Evolutionary conservation across 2,113 vertebrate genomes (phyloP), one percentile per base, ranked within the genome.

Genomic region (Bubo bubo): DNA sequence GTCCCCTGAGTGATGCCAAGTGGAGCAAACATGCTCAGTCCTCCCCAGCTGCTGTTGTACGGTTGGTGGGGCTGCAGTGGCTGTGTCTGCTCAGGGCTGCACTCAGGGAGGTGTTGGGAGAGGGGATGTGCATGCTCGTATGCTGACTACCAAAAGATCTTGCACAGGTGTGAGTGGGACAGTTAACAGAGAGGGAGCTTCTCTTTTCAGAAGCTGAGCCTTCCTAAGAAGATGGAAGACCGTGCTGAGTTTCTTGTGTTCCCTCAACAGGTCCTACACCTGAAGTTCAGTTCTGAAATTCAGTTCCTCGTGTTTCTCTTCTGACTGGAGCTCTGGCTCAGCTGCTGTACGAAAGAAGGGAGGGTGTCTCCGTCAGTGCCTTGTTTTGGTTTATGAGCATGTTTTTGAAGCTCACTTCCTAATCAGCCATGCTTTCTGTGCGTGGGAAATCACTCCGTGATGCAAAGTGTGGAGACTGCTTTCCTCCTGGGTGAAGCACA

Each of bases 391-490:
- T 73, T 60, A 26, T 18, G 22, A 63, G 60, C 9, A 0, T 47
- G 5, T 37, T 88, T 85, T 47, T 75, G 58, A 39, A 59, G 63
- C 50, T 86, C 1, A 0, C 39, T 58, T 53, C 41, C 73, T 50
- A 20, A 71, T 45, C 43, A 59, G 23, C 66, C 34, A 0, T 26
- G 19, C 68, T 53, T 79, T 50, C 45, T n/a, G 68, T 21, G n/a
- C 1, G 0, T 49, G 60, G 58, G 70, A 50, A 75, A 62, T 41
- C 22, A 20, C 0, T 2, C 59, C 9, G 35, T 7, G 64, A 19
- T 64, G 73, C 26, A 12, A 12, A 79, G 18, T 0, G 1, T 1
- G 2, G 62, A 2, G 10, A 19, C 32, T 63, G 76, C 63, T 62
- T 73, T 86, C 50, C 73, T 62, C 70, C 19, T 49, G 68, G 21